Evolutionary conservation across 2,888 invertebrate genomes (phyloP), one percentile per base, ranked within the genome.

Genomic region (Liopterus haemorrhoidalis): DNA sequence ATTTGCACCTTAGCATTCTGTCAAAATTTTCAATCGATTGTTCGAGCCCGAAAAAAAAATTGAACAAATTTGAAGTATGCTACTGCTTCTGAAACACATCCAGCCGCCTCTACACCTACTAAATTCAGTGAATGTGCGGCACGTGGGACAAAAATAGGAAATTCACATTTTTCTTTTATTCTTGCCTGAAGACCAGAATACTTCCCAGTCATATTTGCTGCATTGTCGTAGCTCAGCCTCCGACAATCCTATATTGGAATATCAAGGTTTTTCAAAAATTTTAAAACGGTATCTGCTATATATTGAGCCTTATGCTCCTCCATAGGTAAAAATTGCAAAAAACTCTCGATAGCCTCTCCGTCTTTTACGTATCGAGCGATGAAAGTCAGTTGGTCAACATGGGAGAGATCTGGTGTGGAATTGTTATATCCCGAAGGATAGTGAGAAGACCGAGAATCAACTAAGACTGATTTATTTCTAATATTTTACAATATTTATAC

Each of bases 221-320:
- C 58, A 54, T 60, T 61, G 52, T 60, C 59, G 48, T 59, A 59
- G 27, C 28, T n/a, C n/a, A n/a, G n/a, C n/a, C n/a, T n/a, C n/a
- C n/a, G n/a, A n/a, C n/a, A n/a, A n/a, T n/a, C n/a, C n/a, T n/a
- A n/a, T n/a, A n/a, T n/a, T n/a, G n/a, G n/a, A n/a, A n/a, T n/a
- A n/a, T n/a, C n/a, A n/a, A n/a, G n/a, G n/a, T n/a, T n/a, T n/a
- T n/a, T n/a, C n/a, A n/a, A n/a, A n/a, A n/a, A n/a, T n/a, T n/a
- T n/a, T n/a, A n/a, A n/a, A n/a, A n/a, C n/a, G n/a, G 36, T 36
- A 11, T 36, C 36, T 4, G 36, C 5, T 42, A 63, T 48, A 35
- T 61, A 52, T 48, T 59, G 36, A 24, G 55, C 41, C 49, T 53
- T 57, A 51, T 62, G 61, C 15, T 54, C 54, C 21, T 42, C 37